A percentile compares a stretch with the other conserved stretches of the same genome.
phyloP scores from a whole-genome alignment of 2,113 vertebrate genomes.

The Fulmarus glacialis region DNA sequence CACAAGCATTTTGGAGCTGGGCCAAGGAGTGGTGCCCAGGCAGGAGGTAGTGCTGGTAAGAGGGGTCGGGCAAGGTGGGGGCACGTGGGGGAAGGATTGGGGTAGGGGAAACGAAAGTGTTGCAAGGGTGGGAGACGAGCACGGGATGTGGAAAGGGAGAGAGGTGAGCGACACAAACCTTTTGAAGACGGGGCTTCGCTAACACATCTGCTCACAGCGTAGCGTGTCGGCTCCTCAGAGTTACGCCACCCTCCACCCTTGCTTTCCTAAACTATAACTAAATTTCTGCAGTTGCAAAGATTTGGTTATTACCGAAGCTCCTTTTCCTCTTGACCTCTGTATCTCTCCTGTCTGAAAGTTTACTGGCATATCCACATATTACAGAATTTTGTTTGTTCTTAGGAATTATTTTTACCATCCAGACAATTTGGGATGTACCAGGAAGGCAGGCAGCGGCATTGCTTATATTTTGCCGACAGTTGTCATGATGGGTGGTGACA shows the following conservation, averaged over 20 bases:
- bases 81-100: rapidly evolving
- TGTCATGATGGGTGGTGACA: conserved; percentile 13
- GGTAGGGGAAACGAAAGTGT: rapidly evolving
- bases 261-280: background rate
- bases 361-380: background rate
- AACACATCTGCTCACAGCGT: rapidly evolving
- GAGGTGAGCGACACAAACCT: background rate
- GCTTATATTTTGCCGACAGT: conserved; percentile 5
- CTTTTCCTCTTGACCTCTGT: background rate
- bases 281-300: background rate
- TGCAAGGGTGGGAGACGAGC: background rate
- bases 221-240: background rate
- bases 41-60: background rate
- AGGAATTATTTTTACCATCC: conserved; percentile 6
- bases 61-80: background rate
- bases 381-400: background rate
- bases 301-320: background rate
- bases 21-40: background rate
- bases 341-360: background rate
- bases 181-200: background rate
- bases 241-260: background rate
- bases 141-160: background rate
- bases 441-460: background rate
- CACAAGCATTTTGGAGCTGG: rapidly evolving
- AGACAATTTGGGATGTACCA: background rate